phyloP scores from a whole-genome alignment of 2,888 invertebrate genomes.

The Cartodere bifasciata region DNA sequence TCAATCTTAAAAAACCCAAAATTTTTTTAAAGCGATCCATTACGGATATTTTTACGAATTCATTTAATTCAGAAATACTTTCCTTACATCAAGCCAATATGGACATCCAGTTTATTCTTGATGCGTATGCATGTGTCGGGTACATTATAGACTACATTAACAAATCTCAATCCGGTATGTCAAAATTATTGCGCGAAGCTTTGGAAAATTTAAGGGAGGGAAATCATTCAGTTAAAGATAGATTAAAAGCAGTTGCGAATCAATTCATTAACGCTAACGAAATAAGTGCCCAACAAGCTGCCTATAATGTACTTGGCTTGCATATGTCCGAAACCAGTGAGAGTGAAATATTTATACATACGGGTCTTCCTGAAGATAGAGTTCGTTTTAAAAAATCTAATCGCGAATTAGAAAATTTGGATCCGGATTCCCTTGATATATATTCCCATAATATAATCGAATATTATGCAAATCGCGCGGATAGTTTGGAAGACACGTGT shows the following conservation, averaged over 20 bases:
- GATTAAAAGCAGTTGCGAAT: no score
- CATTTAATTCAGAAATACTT: slow-evolving; percentile 18
- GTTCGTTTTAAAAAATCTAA: not conserved
- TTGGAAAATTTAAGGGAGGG: slow-evolving; percentile 18
- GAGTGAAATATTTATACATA: not conserved
- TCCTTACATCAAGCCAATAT: slow-evolving; percentile 23
- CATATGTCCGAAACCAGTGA: no score
- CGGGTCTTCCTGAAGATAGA: not conserved
- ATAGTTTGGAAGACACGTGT: not conserved
- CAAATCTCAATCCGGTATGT: slow-evolving; percentile 11
- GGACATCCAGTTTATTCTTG: slow-evolving; percentile 26
- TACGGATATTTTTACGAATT: slow-evolving; percentile 12
- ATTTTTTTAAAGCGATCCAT: no score
- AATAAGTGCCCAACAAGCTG: no score
- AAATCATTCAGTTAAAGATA: slow-evolving; percentile 14
- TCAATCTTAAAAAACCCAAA: slow-evolving; percentile 5
- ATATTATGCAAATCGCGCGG: no score
- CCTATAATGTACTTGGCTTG: no score
- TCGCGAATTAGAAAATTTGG: no score
- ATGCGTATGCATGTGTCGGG: slow-evolving; percentile 25
- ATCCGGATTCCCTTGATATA: no score
- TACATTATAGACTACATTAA: no score
- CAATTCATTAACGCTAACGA: no score
- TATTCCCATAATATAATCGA: no score
- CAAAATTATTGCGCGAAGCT: slow-evolving; percentile 16